Evolutionary conservation across 2,888 invertebrate genomes (phyloP).

Genomic region (Lasioglossum malachurum): DNA sequence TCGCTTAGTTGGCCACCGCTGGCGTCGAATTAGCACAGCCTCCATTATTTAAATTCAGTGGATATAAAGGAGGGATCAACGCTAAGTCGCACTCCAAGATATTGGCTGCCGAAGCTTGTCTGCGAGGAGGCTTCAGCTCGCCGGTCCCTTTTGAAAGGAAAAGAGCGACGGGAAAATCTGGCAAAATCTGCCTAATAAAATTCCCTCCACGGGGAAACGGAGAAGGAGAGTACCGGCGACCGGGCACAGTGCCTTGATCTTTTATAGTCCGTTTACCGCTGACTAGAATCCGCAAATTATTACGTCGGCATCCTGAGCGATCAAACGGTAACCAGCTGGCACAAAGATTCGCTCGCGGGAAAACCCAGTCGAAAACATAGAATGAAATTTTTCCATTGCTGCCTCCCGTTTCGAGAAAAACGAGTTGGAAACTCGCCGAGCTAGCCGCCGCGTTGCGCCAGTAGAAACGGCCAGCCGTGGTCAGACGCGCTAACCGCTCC

Average conservation of each 20-base stretch:
- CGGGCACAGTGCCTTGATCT: neutral
- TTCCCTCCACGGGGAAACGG: slow-evolving; percentile 50
- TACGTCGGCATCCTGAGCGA: neutral
- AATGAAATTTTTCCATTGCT: neutral
- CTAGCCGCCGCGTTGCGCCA: neutral
- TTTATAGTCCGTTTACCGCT: neutral
- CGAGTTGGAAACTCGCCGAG: neutral
- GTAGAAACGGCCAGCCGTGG: neutral
- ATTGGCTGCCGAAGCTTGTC: slow-evolving; percentile 78
- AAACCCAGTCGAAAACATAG: neutral
- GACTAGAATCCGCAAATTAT: slow-evolving; percentile 5
- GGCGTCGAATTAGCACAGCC: slow-evolving; percentile 76
- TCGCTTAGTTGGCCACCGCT: slow-evolving; percentile 65
- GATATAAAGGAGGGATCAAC: slow-evolving; percentile 80
- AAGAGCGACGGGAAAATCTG: slow-evolving; percentile 42
- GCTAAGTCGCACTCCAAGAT: slow-evolving; percentile 79
- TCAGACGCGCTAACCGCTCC: neutral
- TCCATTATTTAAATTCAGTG: slow-evolving; percentile 80
- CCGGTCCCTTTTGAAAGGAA: slow-evolving; percentile 53
- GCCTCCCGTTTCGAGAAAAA: neutral
- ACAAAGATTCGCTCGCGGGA: neutral
- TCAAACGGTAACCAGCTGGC: neutral
- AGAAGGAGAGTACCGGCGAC: slow-evolving; percentile 7
- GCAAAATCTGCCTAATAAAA: slow-evolving; percentile 78
- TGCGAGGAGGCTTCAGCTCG: slow-evolving; percentile 37